Percentiles rank a stretch among this genome's conserved stretches.
These are phyloP conservation scores for Andrena flavipes DNA, from an alignment of 2,888 invertebrate genomes.

Conservation along the genomic window DNA sequence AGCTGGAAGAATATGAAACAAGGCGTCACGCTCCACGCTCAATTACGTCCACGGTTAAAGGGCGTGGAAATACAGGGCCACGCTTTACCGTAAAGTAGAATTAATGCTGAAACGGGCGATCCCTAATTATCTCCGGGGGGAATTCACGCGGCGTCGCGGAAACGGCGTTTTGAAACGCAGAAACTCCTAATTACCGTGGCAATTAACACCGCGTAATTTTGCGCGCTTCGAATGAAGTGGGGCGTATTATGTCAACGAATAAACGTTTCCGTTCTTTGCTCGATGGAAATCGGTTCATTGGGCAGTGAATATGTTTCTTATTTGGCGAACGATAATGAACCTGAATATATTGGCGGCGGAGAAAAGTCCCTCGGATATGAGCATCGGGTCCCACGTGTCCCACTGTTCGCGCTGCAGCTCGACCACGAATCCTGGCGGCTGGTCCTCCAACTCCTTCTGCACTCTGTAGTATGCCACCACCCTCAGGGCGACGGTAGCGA, in stretches of 20 bases:
- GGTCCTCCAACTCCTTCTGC: constrained; percentile 91
- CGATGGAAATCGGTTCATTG: neutral
- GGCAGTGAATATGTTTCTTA: neutral
- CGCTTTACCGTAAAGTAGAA: constrained; percentile 1
- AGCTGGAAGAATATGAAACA: constrained; percentile 87
- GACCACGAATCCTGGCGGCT: constrained; percentile 86
- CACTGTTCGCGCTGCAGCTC: constrained; percentile 94
- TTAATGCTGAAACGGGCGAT: constrained; percentile 15
- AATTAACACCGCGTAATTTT: neutral
- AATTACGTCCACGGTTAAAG: constrained; percentile 6
- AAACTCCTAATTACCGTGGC: neutral
- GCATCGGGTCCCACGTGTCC: constrained; percentile 99
- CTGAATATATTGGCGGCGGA: constrained; percentile 99
- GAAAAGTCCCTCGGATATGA: constrained; percentile 97
- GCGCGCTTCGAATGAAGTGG: neutral
- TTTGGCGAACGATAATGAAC: constrained; percentile 73
- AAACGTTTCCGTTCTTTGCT: neutral
- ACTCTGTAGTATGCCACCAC: constrained; percentile 98
- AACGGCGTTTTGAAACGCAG: constrained; percentile 1
- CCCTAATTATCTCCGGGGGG: constrained; percentile 19
- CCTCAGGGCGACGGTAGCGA: constrained; percentile 97
- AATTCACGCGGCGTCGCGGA: constrained; percentile 8
- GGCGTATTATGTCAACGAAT: neutral
- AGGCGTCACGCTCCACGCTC: constrained; percentile 3
- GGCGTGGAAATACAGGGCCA: constrained; percentile 5